A percentile compares a stretch with the other conserved stretches of the same genome.
Conservation (phyloP, 1,140 invertebrate species). For the Heterodera carotae region DNA sequence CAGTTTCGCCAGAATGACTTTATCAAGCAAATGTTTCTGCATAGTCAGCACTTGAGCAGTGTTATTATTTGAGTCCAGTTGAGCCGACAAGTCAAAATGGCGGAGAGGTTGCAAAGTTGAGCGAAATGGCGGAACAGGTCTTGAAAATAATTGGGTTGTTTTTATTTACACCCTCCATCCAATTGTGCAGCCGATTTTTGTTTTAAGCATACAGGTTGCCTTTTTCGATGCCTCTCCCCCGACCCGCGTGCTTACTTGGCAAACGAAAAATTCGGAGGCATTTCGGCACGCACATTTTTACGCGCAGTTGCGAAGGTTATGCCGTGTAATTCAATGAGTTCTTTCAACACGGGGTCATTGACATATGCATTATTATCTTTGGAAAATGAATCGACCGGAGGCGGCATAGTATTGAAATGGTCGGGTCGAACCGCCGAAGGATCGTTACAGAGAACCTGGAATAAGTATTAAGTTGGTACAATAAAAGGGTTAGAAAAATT, state of each 20-base stretch:
- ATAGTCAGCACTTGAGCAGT: neutral
- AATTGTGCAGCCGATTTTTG: too few species aligned
- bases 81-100: neutral
- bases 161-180: too few species aligned
- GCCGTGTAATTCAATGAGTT: neutral
- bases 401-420: neutral
- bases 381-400: conserved; percentile 31
- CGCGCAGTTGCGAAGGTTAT: neutral
- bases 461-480: neutral
- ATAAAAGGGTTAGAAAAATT: neutral
- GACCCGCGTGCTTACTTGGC: neutral
- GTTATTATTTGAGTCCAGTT: neutral
- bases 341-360: conserved; percentile 28
- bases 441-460: conserved; percentile 33
- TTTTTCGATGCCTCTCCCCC: too few species aligned
- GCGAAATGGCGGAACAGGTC: neutral
- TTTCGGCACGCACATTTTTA: neutral
- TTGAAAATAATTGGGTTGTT: neutral
- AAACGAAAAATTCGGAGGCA: conserved; percentile 11
- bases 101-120: neutral
- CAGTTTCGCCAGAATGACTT: neutral
- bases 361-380: conserved; percentile 17
- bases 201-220: too few species aligned
- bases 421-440: neutral
- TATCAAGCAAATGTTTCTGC: neutral